These are phyloP conservation scores for Leucoraja erinaceus DNA, from an alignment of 2,113 vertebrate genomes.

Conservation along the genomic window DNA sequence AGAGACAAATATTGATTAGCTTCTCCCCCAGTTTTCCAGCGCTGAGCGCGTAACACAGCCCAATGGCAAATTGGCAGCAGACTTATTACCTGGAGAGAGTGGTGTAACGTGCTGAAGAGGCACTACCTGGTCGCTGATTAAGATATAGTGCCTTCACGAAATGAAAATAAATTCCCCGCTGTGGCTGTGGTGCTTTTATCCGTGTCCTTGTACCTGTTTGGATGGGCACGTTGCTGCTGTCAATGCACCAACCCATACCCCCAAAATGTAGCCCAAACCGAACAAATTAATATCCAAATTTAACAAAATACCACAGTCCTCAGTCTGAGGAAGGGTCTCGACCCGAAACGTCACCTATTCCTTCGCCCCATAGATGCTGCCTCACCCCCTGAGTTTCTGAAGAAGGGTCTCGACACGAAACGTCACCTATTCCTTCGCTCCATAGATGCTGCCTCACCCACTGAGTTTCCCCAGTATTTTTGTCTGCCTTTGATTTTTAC, in stretches of 20 bases:
- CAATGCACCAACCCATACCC: background rate
- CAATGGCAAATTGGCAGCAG: background rate
- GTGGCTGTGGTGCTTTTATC: background rate
- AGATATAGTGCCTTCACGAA: too few relatives aligned
- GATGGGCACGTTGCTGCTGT: background rate
- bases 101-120: background rate
- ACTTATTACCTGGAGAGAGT: background rate
- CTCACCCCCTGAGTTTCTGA: too few relatives aligned
- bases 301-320: background rate
- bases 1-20: background rate
- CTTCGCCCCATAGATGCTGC: too few relatives aligned
- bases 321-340: too few relatives aligned
- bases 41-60: background rate
- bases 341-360: too few relatives aligned
- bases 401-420: too few relatives aligned
- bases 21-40: background rate
- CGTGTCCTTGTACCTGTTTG: background rate
- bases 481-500: too few relatives aligned
- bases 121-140: background rate
- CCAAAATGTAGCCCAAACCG: background rate
- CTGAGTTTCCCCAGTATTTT: too few relatives aligned
- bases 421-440: too few relatives aligned
- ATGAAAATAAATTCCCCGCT: conserved; percentile 5
- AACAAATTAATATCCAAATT: background rate
- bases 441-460: too few relatives aligned